Conservation (phyloP, 2,888 invertebrate species). For the Oscheius myriophilus region DNA sequence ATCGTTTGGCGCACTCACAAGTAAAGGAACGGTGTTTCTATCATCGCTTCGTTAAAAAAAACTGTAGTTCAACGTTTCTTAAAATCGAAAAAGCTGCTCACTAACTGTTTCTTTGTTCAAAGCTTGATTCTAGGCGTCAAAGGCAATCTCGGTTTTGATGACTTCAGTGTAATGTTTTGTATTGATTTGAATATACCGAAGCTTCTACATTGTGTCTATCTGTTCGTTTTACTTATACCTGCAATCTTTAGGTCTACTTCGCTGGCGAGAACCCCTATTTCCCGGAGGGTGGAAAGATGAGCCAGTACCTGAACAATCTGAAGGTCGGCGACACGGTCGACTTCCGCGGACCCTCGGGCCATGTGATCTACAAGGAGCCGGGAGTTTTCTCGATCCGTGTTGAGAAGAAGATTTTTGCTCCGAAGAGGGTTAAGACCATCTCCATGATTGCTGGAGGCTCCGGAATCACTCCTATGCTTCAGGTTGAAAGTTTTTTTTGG, state of each 20-base stretch:
- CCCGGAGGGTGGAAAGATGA: slow-evolving; percentile 92
- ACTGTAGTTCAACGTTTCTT: too few species aligned
- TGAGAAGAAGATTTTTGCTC: slow-evolving; percentile 87
- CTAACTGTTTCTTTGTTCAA: too few species aligned
- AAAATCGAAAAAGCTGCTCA: too few species aligned
- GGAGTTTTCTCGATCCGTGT: slow-evolving; percentile 77
- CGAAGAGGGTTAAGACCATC: slow-evolving; percentile 77
- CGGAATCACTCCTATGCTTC: slow-evolving; percentile 97
- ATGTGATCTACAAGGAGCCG: slow-evolving; percentile 75
- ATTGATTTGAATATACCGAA: too few species aligned
- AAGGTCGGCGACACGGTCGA: slow-evolving; percentile 84
- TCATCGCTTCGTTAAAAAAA: too few species aligned
- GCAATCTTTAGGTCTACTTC: slow-evolving; percentile 90
- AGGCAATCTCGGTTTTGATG: too few species aligned
- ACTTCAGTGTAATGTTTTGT: too few species aligned
- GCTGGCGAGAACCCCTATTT: slow-evolving; percentile 95
- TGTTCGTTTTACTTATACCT: too few species aligned
- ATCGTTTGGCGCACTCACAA: too few species aligned
- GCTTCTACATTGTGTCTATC: too few species aligned
- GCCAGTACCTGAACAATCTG: slow-evolving; percentile 88
- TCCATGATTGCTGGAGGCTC: slow-evolving; percentile 89
- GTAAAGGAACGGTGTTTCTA: too few species aligned
- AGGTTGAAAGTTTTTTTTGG: slow-evolving; percentile 71
- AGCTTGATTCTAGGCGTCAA: too few species aligned
- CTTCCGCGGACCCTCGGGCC: slow-evolving; percentile 86